Base-by-base conservation (phyloP, 1,140 invertebrate genomes). In the Protaetia brevitarsis region DNA sequence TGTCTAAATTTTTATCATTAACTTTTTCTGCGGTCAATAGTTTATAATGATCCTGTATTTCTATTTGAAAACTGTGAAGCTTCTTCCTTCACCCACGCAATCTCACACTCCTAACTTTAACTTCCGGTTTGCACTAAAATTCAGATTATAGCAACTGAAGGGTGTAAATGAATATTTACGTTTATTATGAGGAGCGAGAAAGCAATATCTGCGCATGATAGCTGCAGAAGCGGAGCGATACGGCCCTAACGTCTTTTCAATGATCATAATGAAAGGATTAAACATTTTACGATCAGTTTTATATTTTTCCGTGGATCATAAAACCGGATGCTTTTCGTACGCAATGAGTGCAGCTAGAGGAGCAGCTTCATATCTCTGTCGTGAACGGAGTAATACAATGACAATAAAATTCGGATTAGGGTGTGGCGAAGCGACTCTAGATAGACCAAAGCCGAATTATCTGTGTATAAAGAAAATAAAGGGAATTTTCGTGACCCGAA, bases 371-470 rank as follows among this genome's bases (percentile, higher is more conserved):
- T 51, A 16, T 51, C 41, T 23, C 26, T 19, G 19, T 23, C 41
- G 19, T 51, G 19, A 51, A 51, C 41, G 19, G 41, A 51, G 26
- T 51, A 51, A 51, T 51, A 51, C 41, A 51, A 19, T 19, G 13
- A 51, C 41, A 51, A 51, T 51, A 51, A 51, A 51, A 51, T 51
- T 51, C 41, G 41, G 41, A 51, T 51, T 51, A 51, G 41, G 41
- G 41, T 51, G 26, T 51, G 41, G 41, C 16, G 19, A 51, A 51
- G 26, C 16, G 41, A 51, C 41, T 23, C 13, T 51, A 21, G 16
- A 51, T 10, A 51, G 41, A 23, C 41, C 41, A 51, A 51, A 51
- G 19, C 41, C 41, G 19, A 51, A 51, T 51, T 51, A 51, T 51
- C 41, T 10, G 19, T 51, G 10, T 19, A 51, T 51, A 51, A 51